Conservation (phyloP, 2,888 invertebrate species). For the Acheta domesticus region DNA sequence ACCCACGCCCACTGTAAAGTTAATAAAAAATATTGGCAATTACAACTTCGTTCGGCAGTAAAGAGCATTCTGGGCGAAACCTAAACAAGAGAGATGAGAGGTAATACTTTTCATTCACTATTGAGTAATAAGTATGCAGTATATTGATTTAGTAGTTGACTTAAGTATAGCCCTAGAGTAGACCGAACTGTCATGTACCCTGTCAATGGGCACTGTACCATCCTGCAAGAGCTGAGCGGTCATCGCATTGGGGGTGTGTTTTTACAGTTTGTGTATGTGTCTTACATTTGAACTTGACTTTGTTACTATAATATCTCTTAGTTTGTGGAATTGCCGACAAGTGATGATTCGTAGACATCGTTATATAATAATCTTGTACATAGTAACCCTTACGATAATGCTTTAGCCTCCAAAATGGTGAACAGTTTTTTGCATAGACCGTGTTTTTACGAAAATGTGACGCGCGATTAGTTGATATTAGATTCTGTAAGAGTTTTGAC, state of each 20-base stretch:
- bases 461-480: no score
- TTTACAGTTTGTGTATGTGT: not conserved
- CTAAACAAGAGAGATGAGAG: not conserved
- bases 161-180: not conserved
- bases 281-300: not conserved
- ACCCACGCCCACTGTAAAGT: conserved; percentile 18
- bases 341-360: not conserved
- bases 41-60: conserved; percentile 1
- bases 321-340: not conserved
- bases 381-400: not conserved
- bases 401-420: conserved; percentile 12
- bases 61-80: not conserved
- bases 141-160: not conserved
- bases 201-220: not conserved
- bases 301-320: not conserved
- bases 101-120: not conserved
- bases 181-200: not conserved
- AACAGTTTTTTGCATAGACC: not conserved
- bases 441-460: not conserved
- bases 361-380: not conserved
- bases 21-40: conserved; percentile 18
- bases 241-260: not conserved
- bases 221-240: not conserved
- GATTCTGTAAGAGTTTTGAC: not conserved
- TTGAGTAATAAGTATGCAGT: not conserved